Base-by-base conservation (phyloP, 2,888 invertebrate species). In the Drosophila melanosoma region DNA sequence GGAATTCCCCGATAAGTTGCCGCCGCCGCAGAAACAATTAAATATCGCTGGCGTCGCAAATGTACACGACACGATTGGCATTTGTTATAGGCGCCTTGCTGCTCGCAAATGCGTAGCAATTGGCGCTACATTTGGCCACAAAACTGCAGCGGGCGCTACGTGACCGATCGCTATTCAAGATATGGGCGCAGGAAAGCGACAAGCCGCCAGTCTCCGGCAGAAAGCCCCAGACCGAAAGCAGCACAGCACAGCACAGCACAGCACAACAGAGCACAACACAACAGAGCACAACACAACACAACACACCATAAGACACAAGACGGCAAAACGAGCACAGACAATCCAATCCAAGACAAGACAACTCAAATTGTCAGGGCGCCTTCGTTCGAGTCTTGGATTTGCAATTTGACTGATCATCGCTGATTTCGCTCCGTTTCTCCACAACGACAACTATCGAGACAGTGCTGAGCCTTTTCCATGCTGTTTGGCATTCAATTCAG, bases 391-490 rank as follows among this genome's bases (percentile, higher is more conserved):
- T 83, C 60, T 49, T 63, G 79, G 80, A 85, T 76, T 89, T 89
- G 80, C 85, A 82, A 83, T 92, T 91, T 91, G 91, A 91, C 92
- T 92, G 92, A 91, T 92, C 91, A 91, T 91, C 89, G 89, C 29
- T 81, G 92, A 92, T 92, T 92, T 89, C 86, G 87, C 69, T 51
- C 26, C 60, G 53, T 42, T 68, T 66, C 42, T 32, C 32, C 17
- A 51, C 51, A 5, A n/a, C 57, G 32, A 10, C 32, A 42, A 60
- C 65, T 65, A 52, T 52, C 58, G 29, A 26, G 29, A 26, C 49
- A 64, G 26, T 52, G 48, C 66, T 40, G 33, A 58, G 36, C 20
- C 17, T 26, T 5, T 36, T 40, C 40, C 42, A 60, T 35, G 49
- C 32, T 40, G 59, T 51, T 38, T 52, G 36, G 42, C 26, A 26